Conservation (phyloP, 2,113 vertebrate genomes). For the Ancistrus triradiatus region DNA sequence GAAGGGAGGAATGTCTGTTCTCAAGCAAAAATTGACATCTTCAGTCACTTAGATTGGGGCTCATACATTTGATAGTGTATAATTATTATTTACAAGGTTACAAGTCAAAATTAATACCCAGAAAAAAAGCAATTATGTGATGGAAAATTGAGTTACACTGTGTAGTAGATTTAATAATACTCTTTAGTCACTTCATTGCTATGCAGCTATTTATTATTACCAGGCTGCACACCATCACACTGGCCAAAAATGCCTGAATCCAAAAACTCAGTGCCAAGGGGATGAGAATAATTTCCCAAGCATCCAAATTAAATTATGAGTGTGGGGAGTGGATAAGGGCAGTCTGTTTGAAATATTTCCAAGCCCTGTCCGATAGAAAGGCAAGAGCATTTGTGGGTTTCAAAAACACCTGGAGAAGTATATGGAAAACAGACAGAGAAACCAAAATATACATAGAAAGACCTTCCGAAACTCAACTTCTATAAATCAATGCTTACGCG, state of each 20-base stretch:
- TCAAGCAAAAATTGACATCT: no score
- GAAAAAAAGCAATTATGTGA: no score
- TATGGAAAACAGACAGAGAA: background rate
- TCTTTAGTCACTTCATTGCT: no score
- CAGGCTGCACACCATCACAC: background rate
- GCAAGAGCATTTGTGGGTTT: background rate
- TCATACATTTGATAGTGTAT: no score
- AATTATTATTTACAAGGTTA: no score
- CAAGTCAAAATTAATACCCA: no score
- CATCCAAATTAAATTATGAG: background rate
- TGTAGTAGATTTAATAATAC: no score
- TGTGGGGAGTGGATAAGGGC: background rate
- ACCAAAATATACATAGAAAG: background rate
- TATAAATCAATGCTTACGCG: constrained; percentile 14
- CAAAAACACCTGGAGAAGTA: background rate
- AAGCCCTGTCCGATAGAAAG: background rate
- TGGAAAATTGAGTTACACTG: no score
- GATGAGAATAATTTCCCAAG: background rate
- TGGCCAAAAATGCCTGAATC: background rate
- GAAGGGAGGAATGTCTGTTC: no score
- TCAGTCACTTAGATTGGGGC: no score
- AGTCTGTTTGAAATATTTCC: background rate
- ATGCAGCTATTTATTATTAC: no score
- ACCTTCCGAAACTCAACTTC: no score
- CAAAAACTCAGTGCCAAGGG: background rate